Conservation (phyloP, 2,797 vertebrate genomes). For the Xenops minutus region DNA sequence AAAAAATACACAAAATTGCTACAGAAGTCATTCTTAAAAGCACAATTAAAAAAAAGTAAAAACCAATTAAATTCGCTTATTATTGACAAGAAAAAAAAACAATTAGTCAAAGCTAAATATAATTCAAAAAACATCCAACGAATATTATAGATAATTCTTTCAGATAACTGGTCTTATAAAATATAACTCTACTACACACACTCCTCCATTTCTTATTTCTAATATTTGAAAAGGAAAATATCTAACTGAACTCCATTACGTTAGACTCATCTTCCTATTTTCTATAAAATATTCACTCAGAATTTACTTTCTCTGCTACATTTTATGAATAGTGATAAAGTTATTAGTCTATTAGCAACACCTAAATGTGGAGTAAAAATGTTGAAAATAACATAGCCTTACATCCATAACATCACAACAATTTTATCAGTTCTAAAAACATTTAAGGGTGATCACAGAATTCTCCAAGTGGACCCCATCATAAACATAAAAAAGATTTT, state of each 20-base stretch:
- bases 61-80: neutral
- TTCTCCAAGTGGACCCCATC: neutral
- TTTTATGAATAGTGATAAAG: neutral
- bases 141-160: neutral
- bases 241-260: neutral
- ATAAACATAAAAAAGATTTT: neutral
- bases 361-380: neutral
- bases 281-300: neutral
- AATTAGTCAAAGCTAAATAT: neutral
- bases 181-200: neutral
- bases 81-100: neutral
- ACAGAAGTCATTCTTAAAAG: neutral
- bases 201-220: neutral
- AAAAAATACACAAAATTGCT: neutral
- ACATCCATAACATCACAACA: neutral
- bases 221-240: neutral
- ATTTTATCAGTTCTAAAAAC: neutral
- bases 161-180: neutral
- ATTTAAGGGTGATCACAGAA: neutral
- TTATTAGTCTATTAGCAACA: neutral
- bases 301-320: neutral
- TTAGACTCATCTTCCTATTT: neutral
- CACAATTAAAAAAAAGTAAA: neutral
- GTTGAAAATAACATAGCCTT: neutral
- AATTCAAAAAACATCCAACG: accelerated